Evolutionary conservation across 2,113 vertebrate genomes (phyloP).

Genomic region (Cisticola juncidis): DNA sequence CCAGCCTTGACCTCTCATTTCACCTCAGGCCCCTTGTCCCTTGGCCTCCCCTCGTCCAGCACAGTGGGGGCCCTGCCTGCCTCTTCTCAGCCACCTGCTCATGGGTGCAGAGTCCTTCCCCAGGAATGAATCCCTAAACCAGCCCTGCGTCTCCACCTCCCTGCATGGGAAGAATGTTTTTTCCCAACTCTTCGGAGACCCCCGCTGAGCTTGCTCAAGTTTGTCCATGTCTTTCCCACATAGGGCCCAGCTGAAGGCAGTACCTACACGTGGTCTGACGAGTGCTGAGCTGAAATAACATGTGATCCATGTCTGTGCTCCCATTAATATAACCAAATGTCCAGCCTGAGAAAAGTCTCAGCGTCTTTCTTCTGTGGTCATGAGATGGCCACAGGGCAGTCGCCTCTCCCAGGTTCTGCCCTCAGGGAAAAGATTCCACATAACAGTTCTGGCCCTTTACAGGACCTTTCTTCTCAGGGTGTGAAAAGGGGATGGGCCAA

Average conservation of each 20-base stretch:
- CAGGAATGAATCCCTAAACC: not conserved
- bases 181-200: fast-evolving
- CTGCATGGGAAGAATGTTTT: fast-evolving
- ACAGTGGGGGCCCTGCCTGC: not conserved
- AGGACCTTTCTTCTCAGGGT: not conserved
- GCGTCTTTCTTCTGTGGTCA: not conserved
- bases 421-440: not conserved
- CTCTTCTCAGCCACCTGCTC: not conserved
- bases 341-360: not conserved
- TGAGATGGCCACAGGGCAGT: not conserved
- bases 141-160: not conserved
- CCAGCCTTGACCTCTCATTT: not conserved
- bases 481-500: not conserved
- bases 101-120: fast-evolving
- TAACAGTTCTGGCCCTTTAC: not conserved
- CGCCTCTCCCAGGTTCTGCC: fast-evolving
- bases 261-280: fast-evolving
- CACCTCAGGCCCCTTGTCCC: fast-evolving
- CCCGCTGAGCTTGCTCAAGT: fast-evolving
- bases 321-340: not conserved
- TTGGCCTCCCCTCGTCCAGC: fast-evolving
- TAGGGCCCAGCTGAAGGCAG: not conserved
- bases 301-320: not conserved
- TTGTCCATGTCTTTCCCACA: not conserved
- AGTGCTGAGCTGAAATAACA: not conserved